A percentile compares a stretch with the other conserved stretches of the same genome.
These are phyloP conservation scores for Acanthoscelides obtectus DNA, from an alignment of 2,888 invertebrate species.

Conservation along the genomic window DNA sequence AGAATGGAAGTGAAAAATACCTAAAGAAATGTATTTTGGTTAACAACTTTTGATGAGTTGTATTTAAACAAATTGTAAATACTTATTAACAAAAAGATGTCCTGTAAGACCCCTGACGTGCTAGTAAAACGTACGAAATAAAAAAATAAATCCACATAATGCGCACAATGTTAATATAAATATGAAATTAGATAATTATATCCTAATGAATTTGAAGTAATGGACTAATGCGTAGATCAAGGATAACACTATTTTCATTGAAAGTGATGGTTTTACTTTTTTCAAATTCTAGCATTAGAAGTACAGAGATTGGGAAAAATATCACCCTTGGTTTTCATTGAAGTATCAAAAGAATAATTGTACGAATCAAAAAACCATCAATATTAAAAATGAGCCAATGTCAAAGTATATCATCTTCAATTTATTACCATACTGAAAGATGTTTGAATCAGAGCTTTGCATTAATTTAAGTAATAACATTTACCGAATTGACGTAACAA, in stretches of 20 bases:
- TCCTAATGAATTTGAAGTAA: slow-evolving; percentile 9
- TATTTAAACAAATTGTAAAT: not conserved
- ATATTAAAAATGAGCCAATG: not conserved
- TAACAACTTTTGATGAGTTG: not conserved
- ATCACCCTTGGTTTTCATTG: not conserved
- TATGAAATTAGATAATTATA: slow-evolving; percentile 6
- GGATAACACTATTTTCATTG: not conserved
- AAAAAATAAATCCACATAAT: slow-evolving; percentile 17
- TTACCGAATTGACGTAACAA: not conserved
- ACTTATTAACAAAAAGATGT: not conserved
- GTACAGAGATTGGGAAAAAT: not conserved
- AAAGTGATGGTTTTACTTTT: not conserved
- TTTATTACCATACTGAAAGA: not conserved
- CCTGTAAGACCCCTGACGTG: slow-evolving; percentile 10
- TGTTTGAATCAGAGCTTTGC: not conserved
- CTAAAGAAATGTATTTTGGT: not conserved
- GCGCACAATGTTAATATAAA: slow-evolving; percentile 24
- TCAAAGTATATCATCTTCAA: not conserved
- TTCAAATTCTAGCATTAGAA: not conserved
- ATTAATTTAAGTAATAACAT: not conserved
- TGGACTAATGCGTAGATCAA: slow-evolving; percentile 17
- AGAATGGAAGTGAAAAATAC: not conserved
- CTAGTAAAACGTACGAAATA: slow-evolving; percentile 12
- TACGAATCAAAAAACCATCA: not conserved
- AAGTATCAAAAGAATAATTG: not conserved